Conservation (phyloP, 1,140 invertebrate genomes). For the Caenorhabditis tropicalis region DNA sequence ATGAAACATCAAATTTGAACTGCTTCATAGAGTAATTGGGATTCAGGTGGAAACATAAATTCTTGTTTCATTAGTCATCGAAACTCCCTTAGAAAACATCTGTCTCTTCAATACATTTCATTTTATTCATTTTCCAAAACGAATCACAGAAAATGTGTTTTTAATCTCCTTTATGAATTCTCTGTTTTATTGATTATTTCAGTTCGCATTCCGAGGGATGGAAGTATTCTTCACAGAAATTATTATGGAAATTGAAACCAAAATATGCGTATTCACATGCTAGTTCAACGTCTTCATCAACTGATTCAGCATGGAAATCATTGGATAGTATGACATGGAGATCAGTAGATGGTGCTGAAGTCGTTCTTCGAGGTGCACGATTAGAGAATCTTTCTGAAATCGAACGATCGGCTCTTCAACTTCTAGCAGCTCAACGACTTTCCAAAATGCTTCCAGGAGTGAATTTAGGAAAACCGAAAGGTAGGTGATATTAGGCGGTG, state of each 20-base stretch:
- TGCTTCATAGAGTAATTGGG: too few relatives aligned
- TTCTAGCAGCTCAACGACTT: constrained; percentile 19
- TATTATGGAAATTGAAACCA: constrained; percentile 38
- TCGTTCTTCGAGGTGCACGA: constrained; percentile 28
- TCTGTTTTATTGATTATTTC: not conserved
- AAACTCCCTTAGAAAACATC: not conserved
- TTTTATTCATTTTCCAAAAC: not conserved
- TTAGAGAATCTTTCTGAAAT: constrained; percentile 37
- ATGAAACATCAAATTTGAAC: too few relatives aligned
- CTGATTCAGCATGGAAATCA: constrained; percentile 51
- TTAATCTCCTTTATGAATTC: too few relatives aligned
- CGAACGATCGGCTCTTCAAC: constrained; percentile 45
- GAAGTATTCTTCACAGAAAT: constrained; percentile 43
- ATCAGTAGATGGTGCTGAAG: constrained; percentile 48
- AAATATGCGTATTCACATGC: constrained; percentile 42
- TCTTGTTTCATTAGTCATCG: not conserved
- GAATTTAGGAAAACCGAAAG: constrained; percentile 33
- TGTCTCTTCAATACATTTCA: not conserved
- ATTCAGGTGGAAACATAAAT: too few relatives aligned
- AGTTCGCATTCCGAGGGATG: constrained; percentile 41
- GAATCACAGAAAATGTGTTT: not conserved
- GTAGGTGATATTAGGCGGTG: not conserved
- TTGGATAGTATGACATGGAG: constrained; percentile 52
- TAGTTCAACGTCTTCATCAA: constrained; percentile 43
- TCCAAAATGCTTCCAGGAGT: constrained; percentile 45